Conservation (phyloP, 1,140 invertebrate genomes). For the Macrobrachium nipponense region DNA sequence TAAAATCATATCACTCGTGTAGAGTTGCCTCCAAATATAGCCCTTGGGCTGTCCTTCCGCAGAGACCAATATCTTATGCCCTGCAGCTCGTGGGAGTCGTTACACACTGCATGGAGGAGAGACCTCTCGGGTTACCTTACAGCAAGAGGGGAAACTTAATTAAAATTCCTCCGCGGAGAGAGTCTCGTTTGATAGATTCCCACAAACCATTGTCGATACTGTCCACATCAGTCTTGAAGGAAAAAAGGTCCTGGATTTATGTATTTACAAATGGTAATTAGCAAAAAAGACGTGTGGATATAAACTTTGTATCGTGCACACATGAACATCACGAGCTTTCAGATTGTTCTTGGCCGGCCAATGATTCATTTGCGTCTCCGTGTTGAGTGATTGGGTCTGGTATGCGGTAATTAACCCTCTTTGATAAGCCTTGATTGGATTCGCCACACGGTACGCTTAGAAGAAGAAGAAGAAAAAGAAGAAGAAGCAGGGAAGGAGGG, state of each 20-base stretch:
- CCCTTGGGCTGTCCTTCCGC: neutral
- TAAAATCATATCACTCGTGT: conserved; percentile 10
- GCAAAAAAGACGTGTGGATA: too few relatives aligned
- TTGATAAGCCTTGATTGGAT: too few relatives aligned
- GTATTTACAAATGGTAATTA: too few relatives aligned
- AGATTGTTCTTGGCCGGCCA: too few relatives aligned
- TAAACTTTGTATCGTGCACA: too few relatives aligned
- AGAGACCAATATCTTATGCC: neutral
- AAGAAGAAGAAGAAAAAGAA: too few relatives aligned
- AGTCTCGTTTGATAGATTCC: conserved; percentile 43
- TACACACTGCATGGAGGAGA: neutral
- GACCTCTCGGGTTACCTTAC: conserved; percentile 30
- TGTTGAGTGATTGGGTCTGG: too few relatives aligned
- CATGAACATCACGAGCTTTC: too few relatives aligned
- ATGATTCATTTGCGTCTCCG: too few relatives aligned
- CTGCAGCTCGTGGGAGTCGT: conserved; percentile 1
- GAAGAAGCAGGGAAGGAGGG: neutral
- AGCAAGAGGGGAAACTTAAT: conserved; percentile 37
- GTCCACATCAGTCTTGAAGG: neutral
- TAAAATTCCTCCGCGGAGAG: conserved; percentile 35
- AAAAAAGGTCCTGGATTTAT: conserved; percentile 12
- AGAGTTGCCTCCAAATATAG: neutral
- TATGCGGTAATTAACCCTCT: too few relatives aligned
- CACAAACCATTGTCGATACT: conserved; percentile 30
- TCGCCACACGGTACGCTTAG: too few relatives aligned